Percentiles rank a stretch among this genome's conserved stretches.
Evolutionary conservation across 2,888 invertebrate genomes (phyloP).

Genomic region (Tenthredo mesomela): DNA sequence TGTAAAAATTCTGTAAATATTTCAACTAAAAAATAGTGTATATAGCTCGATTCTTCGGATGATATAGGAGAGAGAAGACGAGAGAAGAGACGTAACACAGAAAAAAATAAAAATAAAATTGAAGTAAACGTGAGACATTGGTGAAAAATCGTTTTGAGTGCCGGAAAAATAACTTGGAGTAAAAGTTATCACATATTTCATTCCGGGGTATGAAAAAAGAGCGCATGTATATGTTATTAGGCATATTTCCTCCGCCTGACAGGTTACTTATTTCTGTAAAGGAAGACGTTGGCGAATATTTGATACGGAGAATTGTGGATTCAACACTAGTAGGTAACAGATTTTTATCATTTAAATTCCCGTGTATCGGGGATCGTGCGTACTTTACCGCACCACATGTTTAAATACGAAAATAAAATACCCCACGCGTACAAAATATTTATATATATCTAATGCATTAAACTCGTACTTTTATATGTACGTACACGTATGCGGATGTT

Average conservation of each 20-base stretch:
- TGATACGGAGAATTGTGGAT: background rate
- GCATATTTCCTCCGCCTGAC: background rate
- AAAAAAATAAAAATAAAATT: background rate
- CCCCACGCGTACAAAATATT: background rate
- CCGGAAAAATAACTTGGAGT: background rate
- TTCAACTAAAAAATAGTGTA: background rate
- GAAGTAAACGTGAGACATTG: background rate
- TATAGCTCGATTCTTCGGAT: too few species aligned
- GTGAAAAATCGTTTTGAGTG: background rate
- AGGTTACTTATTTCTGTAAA: background rate
- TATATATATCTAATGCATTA: background rate
- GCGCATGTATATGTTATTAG: background rate
- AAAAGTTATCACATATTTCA: constrained; percentile 10
- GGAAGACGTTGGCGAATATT: background rate
- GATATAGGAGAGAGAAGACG: background rate
- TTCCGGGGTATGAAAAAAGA: background rate
- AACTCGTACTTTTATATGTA: background rate
- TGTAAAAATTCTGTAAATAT: background rate
- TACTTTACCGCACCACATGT: too few species aligned
- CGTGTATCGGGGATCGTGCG: too few species aligned
- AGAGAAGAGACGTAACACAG: background rate
- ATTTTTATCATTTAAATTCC: background rate
- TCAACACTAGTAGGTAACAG: background rate
- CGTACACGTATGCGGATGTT: background rate
- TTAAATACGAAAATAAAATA: background rate